These are phyloP conservation scores for Caenorhabditis auriculariae DNA, from an alignment of 2,888 invertebrate genomes.

Conservation along the genomic window DNA sequence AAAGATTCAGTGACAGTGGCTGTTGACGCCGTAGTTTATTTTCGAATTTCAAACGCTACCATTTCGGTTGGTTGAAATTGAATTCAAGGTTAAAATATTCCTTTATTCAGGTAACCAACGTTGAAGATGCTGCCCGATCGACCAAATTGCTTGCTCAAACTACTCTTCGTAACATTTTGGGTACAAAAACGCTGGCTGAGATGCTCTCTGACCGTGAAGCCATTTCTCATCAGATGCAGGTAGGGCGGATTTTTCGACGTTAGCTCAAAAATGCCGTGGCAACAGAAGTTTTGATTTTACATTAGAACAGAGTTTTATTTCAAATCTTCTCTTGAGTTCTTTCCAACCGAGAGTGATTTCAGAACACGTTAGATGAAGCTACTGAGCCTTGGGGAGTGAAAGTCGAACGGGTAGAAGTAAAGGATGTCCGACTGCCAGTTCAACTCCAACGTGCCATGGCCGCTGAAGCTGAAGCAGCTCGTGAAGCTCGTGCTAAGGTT, in stretches of 20 bases:
- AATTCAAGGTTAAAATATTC: background rate
- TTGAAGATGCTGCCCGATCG: constrained; percentile 64
- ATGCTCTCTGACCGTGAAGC: constrained; percentile 93
- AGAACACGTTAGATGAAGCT: constrained; percentile 66
- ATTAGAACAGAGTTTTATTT: no score
- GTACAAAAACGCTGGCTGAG: constrained; percentile 88
- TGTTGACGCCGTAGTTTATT: constrained; percentile 79
- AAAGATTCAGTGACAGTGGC: constrained; percentile 94
- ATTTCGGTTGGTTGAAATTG: constrained; percentile 71
- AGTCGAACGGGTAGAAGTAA: constrained; percentile 64
- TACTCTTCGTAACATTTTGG: constrained; percentile 59
- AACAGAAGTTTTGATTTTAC: no score
- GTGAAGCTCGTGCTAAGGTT: constrained; percentile 73
- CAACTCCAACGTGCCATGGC: constrained; percentile 93
- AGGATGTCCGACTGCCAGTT: constrained; percentile 84
- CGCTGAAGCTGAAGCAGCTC: constrained; percentile 88
- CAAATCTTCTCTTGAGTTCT: no score
- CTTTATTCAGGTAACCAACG: constrained; percentile 67
- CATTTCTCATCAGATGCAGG: constrained; percentile 72
- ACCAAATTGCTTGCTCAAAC: constrained; percentile 66
- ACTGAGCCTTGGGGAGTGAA: constrained; percentile 68
- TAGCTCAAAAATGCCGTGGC: no score
- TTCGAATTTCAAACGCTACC: constrained; percentile 85
- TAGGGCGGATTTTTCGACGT: constrained; percentile 2
- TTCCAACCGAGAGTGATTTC: constrained; percentile 2